Percentiles rank a stretch among this genome's conserved stretches.
Evolutionary conservation across 1,140 invertebrate species (phyloP).

Genomic region (Anagrus nilaparvatae): DNA sequence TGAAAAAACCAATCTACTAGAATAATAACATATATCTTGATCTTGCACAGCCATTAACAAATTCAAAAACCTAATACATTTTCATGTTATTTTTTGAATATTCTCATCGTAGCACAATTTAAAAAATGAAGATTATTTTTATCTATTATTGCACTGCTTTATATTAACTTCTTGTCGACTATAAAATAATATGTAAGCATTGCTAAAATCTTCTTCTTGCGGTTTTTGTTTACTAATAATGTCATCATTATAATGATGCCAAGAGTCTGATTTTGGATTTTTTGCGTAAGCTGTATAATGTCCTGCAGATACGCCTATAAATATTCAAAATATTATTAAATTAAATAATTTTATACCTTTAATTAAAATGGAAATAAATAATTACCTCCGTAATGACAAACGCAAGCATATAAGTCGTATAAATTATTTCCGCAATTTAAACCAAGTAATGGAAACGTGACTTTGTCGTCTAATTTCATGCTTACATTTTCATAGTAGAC

Average conservation of each 20-base stretch:
- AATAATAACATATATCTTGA: too few relatives aligned
- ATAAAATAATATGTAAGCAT: conserved; percentile 63
- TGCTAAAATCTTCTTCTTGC: conserved; percentile 52
- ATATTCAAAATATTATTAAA: conserved; percentile 19
- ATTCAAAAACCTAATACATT: too few relatives aligned
- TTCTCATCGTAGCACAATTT: too few relatives aligned
- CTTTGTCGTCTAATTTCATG: conserved; percentile 58
- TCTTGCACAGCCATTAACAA: too few relatives aligned
- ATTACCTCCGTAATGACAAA: conserved; percentile 62
- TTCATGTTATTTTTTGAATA: too few relatives aligned
- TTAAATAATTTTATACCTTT: conserved; percentile 1
- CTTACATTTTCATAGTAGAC: conserved; percentile 59
- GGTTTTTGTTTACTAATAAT: conserved; percentile 48
- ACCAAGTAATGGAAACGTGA: conserved; percentile 53
- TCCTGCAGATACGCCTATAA: conserved; percentile 53
- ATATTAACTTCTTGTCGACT: conserved; percentile 46
- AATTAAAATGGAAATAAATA: background rate
- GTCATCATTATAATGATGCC: conserved; percentile 64
- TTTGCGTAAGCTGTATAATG: conserved; percentile 61
- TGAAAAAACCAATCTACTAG: too few relatives aligned
- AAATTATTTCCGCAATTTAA: conserved; percentile 41
- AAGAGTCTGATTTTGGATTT: conserved; percentile 50
- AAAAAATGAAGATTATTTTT: conserved; percentile 1
- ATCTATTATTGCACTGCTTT: conserved; percentile 37
- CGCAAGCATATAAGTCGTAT: conserved; percentile 59